Conservation (phyloP, 2,113 vertebrate species). For the Heptranchias perlo region DNA sequence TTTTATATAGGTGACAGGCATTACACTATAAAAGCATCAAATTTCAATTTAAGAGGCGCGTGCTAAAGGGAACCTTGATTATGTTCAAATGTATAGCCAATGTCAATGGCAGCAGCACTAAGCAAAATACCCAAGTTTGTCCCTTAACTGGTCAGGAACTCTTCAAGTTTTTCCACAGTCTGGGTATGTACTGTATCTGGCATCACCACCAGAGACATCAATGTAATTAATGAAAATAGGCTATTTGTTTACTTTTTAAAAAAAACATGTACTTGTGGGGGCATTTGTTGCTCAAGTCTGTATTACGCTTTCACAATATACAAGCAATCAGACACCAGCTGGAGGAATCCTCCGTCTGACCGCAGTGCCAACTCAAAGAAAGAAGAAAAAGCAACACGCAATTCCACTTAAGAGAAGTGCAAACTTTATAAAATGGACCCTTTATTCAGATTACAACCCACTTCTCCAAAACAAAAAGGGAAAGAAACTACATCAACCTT, state of each 20-base stretch:
- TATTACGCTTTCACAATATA: neutral
- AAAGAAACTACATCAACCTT: neutral
- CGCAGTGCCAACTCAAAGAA: neutral
- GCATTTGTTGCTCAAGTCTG: neutral
- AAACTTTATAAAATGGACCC: neutral
- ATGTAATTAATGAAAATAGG: neutral
- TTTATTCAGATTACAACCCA: neutral
- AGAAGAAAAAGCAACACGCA: neutral
- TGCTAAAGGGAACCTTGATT: neutral
- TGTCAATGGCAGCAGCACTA: neutral
- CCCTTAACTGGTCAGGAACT: neutral
- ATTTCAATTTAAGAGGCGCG: neutral
- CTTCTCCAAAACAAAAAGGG: slow-evolving; percentile 17
- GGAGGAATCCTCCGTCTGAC: neutral
- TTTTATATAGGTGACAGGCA: neutral
- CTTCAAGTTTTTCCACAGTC: neutral
- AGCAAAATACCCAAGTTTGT: neutral
- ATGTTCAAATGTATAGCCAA: neutral
- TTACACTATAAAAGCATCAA: neutral
- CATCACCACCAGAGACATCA: neutral
- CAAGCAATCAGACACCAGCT: neutral
- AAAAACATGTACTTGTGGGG: neutral
- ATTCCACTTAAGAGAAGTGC: slow-evolving; percentile 12
- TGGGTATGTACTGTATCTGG: neutral
- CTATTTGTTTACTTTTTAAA: neutral